Percentiles rank a stretch among this genome's conserved stretches.
Evolutionary conservation across 2,888 invertebrate genomes (phyloP).

Genomic region (Scaptomyza caliginosa): DNA sequence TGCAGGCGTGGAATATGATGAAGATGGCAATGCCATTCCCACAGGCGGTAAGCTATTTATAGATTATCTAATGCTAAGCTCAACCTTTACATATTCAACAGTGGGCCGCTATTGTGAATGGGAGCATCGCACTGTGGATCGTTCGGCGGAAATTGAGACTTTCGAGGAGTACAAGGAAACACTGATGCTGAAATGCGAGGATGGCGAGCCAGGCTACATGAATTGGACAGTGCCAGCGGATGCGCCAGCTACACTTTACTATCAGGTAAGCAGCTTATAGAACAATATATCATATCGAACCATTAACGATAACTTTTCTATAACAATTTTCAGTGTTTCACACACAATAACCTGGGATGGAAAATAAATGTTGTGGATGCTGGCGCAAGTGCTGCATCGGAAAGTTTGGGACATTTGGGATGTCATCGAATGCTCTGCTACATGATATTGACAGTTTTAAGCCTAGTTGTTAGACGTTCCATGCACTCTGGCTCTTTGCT

Average conservation of each 20-base stretch:
- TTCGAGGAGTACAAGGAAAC: conserved; percentile 92
- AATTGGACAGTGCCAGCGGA: conserved; percentile 94
- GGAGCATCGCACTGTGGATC: conserved; percentile 91
- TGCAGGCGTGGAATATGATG: conserved; percentile 91
- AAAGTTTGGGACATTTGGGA: conserved; percentile 22
- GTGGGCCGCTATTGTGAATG: conserved; percentile 95
- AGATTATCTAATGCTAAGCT: no score
- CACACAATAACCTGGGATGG: conserved; percentile 96
- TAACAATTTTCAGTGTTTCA: conserved; percentile 90
- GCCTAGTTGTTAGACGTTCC: conserved; percentile 77
- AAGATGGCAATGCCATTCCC: conserved; percentile 91
- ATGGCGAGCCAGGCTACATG: conserved; percentile 90
- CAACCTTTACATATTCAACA: no score
- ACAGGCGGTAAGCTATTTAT: conserved; percentile 90
- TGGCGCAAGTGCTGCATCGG: conserved; percentile 46
- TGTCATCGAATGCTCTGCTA: conserved; percentile 50
- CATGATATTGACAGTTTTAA: conserved; percentile 72
- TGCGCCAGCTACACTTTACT: conserved; percentile 93
- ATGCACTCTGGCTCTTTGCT: conserved; percentile 40
- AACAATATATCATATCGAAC: accelerated
- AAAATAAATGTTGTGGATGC: conserved; percentile 91
- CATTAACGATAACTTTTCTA: neutral
- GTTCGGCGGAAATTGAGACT: conserved; percentile 88
- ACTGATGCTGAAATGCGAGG: conserved; percentile 89
- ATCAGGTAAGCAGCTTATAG: conserved; percentile 88